These are phyloP conservation scores for Araneus ventricosus DNA, from an alignment of 1,140 invertebrate species.

Conservation along the genomic window DNA sequence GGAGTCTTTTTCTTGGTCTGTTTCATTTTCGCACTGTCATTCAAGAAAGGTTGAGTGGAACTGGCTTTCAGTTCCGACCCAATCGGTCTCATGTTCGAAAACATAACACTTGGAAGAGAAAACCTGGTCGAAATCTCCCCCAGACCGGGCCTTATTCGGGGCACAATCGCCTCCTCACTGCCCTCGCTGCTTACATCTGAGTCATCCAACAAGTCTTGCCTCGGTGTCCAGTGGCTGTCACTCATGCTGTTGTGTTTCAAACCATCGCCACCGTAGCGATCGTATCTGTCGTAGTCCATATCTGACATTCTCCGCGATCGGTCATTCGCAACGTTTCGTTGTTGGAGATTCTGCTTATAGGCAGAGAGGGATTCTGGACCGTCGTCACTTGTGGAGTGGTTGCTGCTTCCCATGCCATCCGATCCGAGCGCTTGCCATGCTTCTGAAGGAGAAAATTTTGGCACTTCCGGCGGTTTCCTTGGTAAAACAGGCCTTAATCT, in stretches of 20 bases:
- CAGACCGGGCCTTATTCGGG: not conserved
- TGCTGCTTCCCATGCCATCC: slow-evolving; percentile 48
- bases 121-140: slow-evolving; percentile 50
- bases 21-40: not conserved
- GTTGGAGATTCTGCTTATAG: slow-evolving; percentile 80
- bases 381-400: slow-evolving; percentile 53
- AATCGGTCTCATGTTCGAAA: slow-evolving; percentile 69
- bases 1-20: slow-evolving; percentile 33
- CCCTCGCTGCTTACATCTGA: slow-evolving; percentile 69
- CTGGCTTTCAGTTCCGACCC: slow-evolving; percentile 50
- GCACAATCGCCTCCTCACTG: slow-evolving; percentile 54
- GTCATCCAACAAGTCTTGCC: slow-evolving; percentile 68
- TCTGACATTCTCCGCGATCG: slow-evolving; percentile 81
- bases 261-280: slow-evolving; percentile 79
- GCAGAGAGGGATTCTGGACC: not conserved
- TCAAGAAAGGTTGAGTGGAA: not conserved
- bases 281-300: slow-evolving; percentile 79
- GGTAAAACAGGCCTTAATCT: slow-evolving; percentile 88
- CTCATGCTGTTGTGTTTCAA: slow-evolving; percentile 83
- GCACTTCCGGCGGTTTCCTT: slow-evolving; percentile 87
- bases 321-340: slow-evolving; percentile 78
- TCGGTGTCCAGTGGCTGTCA: slow-evolving; percentile 69
- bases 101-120: slow-evolving; percentile 68
- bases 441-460: slow-evolving; percentile 89
- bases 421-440: slow-evolving; percentile 87